Percentiles rank a stretch among this genome's conserved stretches.
Evolutionary conservation across 2,797 vertebrate species (phyloP).

Genomic region (Zonotrichia albicollis): DNA sequence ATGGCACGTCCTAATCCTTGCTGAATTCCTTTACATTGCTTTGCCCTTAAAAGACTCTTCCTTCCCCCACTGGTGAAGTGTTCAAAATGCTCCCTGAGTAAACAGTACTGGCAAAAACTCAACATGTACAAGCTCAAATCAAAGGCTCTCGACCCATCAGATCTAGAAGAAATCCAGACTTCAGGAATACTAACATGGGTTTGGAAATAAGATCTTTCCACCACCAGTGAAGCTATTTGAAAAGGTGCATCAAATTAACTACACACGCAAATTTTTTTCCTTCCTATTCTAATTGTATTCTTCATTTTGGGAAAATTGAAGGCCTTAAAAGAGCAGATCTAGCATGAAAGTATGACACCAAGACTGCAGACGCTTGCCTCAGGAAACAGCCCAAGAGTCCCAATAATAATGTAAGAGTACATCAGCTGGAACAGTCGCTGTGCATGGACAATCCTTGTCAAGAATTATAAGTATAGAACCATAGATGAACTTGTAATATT

Average conservation of each 20-base stretch:
- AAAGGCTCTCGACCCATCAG: not conserved
- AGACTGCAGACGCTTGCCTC: not conserved
- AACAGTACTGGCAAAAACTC: not conserved
- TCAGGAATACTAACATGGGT: not conserved
- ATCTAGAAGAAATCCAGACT: not conserved
- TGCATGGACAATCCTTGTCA: not conserved
- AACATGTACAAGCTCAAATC: not conserved
- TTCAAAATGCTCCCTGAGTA: not conserved
- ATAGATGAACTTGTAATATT: not conserved
- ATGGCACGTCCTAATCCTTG: not conserved
- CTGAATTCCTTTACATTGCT: not conserved
- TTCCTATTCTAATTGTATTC: not conserved
- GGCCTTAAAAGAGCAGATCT: not conserved
- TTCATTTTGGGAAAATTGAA: not conserved
- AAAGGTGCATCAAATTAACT: not conserved
- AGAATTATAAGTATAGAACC: not conserved
- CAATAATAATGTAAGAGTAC: not conserved
- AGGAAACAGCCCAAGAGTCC: not conserved
- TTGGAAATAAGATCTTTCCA: not conserved
- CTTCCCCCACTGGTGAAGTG: fast-evolving
- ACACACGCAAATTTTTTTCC: not conserved
- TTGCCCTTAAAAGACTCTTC: not conserved
- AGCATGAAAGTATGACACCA: not conserved
- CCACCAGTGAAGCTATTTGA: not conserved
- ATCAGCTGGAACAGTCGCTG: fast-evolving